phyloP scores from a whole-genome alignment of 2,113 vertebrate genomes.

The Probosciger aterrimus region DNA sequence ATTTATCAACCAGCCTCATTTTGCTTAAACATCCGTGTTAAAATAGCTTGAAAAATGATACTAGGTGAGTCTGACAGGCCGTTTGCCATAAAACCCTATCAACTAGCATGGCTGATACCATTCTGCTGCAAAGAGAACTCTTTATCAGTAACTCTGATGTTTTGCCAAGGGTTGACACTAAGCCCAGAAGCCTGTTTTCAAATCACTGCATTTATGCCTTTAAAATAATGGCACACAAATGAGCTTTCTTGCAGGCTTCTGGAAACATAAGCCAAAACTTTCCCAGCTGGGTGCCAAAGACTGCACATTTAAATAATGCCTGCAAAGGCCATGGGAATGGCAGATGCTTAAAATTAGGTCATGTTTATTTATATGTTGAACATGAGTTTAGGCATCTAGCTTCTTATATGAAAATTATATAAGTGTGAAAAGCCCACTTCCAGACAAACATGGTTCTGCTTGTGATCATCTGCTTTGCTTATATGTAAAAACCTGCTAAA shows the following conservation, averaged over 20 bases:
- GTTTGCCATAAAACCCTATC: neutral
- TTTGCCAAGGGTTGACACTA: neutral
- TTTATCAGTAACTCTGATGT: neutral
- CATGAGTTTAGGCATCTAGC: neutral
- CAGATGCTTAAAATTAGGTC: conserved; percentile 11
- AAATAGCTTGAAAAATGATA: neutral
- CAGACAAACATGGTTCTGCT: neutral
- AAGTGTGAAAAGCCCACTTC: conserved; percentile 12
- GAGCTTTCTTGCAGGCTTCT: neutral
- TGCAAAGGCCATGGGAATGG: conserved; percentile 1
- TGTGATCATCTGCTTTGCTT: neutral
- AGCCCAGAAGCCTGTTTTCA: neutral
- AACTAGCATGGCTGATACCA: neutral
- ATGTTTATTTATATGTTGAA: conserved; percentile 36
- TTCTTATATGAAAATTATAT: conserved; percentile 8
- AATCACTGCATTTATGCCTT: neutral
- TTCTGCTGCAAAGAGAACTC: neutral
- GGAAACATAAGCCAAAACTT: neutral
- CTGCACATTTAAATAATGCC: neutral
- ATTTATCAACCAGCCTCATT: neutral
- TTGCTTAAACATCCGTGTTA: neutral
- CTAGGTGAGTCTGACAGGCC: neutral
- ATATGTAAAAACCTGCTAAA: neutral
- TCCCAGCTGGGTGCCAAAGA: neutral
- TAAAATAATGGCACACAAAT: neutral